Conservation (phyloP, 1,140 invertebrate genomes). For the Bombus cullumanus region DNA sequence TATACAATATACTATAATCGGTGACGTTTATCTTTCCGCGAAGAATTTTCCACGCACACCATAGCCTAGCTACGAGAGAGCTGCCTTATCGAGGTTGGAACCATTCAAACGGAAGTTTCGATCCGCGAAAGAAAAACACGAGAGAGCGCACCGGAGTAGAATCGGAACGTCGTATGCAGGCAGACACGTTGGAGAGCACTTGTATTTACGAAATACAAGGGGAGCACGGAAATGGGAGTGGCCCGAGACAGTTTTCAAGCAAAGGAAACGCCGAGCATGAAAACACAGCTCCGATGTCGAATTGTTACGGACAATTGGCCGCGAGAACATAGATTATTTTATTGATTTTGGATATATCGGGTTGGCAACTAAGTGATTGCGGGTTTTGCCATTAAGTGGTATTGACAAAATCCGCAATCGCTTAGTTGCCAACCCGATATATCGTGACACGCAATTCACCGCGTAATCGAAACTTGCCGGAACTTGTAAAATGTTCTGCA, state of each 20-base stretch:
- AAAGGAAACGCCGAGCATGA: conserved; percentile 11
- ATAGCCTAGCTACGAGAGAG: neutral
- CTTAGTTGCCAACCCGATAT: too few relatives aligned
- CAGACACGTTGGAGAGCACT: conserved; percentile 12
- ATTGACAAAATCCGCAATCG: too few relatives aligned
- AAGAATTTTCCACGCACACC: too few relatives aligned
- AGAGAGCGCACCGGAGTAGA: neutral
- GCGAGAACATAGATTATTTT: conserved; percentile 15
- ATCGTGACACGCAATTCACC: neutral
- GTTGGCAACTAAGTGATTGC: too few relatives aligned
- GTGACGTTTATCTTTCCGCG: too few relatives aligned
- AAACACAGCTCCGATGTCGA: neutral
- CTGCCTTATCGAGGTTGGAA: neutral
- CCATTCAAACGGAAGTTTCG: conserved; percentile 5
- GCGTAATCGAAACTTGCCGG: neutral
- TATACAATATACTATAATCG: too few relatives aligned
- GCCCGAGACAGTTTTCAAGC: neutral
- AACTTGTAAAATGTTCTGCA: neutral
- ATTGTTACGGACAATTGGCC: conserved; percentile 26
- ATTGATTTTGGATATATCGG: too few relatives aligned
- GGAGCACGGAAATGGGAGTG: conserved; percentile 14
- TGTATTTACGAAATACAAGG: conserved; percentile 18
- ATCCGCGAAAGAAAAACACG: conserved; percentile 5
- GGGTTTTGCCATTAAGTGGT: too few relatives aligned
- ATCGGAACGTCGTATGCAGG: conserved; percentile 8